Evolutionary conservation across 2,797 vertebrate species (phyloP).

Genomic region (Meriones psammophilus): DNA sequence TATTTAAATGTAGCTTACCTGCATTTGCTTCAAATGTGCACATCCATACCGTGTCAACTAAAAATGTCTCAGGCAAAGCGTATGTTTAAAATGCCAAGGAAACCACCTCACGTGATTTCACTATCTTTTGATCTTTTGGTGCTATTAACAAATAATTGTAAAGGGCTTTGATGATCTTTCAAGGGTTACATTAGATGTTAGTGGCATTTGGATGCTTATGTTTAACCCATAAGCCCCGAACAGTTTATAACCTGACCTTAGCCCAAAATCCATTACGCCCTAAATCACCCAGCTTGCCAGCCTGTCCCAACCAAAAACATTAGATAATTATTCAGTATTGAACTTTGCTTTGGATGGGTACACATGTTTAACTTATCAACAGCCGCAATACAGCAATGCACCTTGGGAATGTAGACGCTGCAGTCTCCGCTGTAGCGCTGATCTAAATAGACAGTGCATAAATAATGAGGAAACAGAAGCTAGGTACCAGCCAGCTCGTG

Average conservation of each 20-base stretch:
- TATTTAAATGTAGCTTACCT: conserved; percentile 26
- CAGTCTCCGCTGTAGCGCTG: not conserved
- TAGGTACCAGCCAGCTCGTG: conserved; percentile 51
- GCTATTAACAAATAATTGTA: not conserved
- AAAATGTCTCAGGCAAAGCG: not conserved
- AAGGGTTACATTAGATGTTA: not conserved
- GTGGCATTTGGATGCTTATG: conserved; percentile 22
- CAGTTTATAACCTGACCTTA: conserved; percentile 40
- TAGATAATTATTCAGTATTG: conserved; percentile 49
- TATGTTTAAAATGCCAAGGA: not conserved
- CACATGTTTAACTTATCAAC: conserved; percentile 54
- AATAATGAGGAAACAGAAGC: conserved; percentile 37
- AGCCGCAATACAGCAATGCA: not conserved
- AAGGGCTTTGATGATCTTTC: not conserved
- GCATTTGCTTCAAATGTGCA: conserved; percentile 36
- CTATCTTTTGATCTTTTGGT: not conserved
- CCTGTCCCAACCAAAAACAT: conserved; percentile 39
- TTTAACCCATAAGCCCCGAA: not conserved
- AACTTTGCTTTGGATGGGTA: conserved; percentile 50
- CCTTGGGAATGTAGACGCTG: conserved; percentile 13
- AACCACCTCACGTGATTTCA: not conserved
- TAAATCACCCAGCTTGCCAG: conserved; percentile 47
- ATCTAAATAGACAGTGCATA: conserved; percentile 50
- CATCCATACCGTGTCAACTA: not conserved
- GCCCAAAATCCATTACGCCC: conserved; percentile 50